Evolutionary conservation across 1,140 invertebrate species (phyloP).

Genomic region (Calliopsis andreniformis): DNA sequence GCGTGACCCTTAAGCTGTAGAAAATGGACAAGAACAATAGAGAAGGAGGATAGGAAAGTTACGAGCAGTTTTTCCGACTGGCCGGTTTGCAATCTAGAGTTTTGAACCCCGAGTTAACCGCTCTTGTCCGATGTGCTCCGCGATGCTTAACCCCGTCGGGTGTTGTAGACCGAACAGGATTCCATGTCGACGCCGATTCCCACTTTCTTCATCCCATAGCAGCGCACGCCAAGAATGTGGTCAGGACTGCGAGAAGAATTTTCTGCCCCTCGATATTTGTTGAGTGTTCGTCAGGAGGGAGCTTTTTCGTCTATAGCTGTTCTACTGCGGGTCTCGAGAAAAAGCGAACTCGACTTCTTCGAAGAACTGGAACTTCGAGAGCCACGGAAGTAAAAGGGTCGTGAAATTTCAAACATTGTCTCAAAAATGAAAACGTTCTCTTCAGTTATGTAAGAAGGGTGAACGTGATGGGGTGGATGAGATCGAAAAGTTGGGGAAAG

Average conservation of each 20-base stretch:
- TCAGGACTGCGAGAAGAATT: not conserved
- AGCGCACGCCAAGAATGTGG: not conserved
- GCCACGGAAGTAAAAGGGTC: not conserved
- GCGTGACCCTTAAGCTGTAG: slow-evolving; percentile 1
- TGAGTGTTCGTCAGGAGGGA: not conserved
- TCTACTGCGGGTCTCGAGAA: not conserved
- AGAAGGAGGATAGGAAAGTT: slow-evolving; percentile 12
- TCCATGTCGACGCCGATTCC: slow-evolving; percentile 11
- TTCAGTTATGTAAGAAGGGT: slow-evolving; percentile 17
- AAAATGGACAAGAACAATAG: slow-evolving; percentile 21
- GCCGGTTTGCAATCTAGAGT: slow-evolving; percentile 29
- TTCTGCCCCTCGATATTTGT: slow-evolving; percentile 8
- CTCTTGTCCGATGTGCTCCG: not conserved
- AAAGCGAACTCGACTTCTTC: not conserved
- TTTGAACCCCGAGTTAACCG: slow-evolving; percentile 16
- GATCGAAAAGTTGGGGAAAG: slow-evolving; percentile 47
- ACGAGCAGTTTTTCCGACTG: slow-evolving; percentile 22
- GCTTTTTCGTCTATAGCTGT: not conserved
- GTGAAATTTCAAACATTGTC: slow-evolving; percentile 18
- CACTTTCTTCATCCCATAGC: not conserved
- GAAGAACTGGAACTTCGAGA: not conserved
- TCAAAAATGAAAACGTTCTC: slow-evolving; percentile 40
- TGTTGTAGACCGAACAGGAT: slow-evolving; percentile 14
- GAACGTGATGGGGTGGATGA: not conserved
- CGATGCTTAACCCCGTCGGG: slow-evolving; percentile 10